Evolutionary conservation across 2,797 vertebrate species (phyloP), one percentile per base, ranked within the genome.

Genomic region (Myotis vivesi): DNA sequence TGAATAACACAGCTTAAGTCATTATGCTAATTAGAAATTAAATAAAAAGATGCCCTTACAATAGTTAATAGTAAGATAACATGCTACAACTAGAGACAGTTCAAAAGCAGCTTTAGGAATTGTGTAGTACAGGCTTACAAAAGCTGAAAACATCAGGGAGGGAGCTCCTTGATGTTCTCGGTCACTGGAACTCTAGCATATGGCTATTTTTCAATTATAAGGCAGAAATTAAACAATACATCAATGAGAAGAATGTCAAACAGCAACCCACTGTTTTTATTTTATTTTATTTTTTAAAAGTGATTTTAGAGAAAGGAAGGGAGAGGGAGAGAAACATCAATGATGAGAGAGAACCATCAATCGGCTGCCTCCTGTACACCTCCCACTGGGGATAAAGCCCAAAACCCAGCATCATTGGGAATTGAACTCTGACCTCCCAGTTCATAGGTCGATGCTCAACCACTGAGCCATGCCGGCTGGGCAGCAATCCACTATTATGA

Each of bases 1-100:
- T 97, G 96, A 97, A 93, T 96, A 89, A 87, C n/a, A 92, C 8
- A 89, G 15, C 76, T 95, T 81, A 87, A 77, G 83, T n/a, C 3
- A 87, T 92, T 85, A 94, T 92, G 95, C 17, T 97, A 97, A 71
- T 80, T 73, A 92, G 90, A 91, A 95, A 95, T 97, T 96, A 95
- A 96, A 95, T 91, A 59, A 38, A 87, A 96, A 88, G 53, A 75
- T 93, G 41, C 73, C 68, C 33, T 92, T 44, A 89, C 77, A 96
- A 85, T 72, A 91, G 86, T 81, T 55, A 96, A 73, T 80, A 86
- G 76, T 69, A 92, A 88, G 36, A 85, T 25, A 92, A 16, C 66
- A 80, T 53, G 69, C 76, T 88, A 59, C 84, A 71, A 46, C 66
- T 8, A 91, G 53, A 92, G 66, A 87, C 15, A 83, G 81, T 46